Conservation (phyloP, 2,113 vertebrate species). For the Apistogramma diplotaenia region DNA sequence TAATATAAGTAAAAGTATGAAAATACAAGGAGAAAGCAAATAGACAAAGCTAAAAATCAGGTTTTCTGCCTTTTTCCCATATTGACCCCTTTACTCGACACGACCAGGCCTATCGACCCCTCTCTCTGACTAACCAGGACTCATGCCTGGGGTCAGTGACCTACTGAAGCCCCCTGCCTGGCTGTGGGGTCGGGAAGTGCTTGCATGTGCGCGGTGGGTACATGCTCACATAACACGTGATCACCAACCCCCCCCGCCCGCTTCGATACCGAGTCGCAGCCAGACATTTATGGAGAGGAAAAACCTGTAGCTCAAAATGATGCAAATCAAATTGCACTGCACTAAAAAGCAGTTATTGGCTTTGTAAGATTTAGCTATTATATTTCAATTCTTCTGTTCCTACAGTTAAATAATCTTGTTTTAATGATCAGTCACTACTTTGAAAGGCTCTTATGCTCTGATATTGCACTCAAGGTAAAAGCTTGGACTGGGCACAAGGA, state of each 20-base stretch:
- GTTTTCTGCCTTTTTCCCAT: background rate
- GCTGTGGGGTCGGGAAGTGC: constrained; percentile 6
- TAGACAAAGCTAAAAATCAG: background rate
- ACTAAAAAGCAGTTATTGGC: background rate
- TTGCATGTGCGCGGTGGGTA: background rate
- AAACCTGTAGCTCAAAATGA: background rate
- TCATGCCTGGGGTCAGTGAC: constrained; percentile 43
- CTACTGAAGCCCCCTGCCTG: constrained; percentile 39
- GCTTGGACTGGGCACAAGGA: background rate
- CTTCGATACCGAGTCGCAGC: background rate
- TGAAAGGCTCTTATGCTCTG: background rate
- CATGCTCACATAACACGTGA: background rate
- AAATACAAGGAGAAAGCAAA: background rate
- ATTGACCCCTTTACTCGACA: constrained; percentile 24
- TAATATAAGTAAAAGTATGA: background rate
- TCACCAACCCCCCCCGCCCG: background rate
- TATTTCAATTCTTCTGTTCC: background rate
- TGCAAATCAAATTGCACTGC: background rate
- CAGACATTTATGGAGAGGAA: background rate
- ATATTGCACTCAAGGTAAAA: background rate
- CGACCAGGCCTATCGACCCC: constrained; percentile 44
- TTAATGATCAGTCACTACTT: background rate
- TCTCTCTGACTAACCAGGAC: constrained; percentile 40
- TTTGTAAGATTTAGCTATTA: background rate
- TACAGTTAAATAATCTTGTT: background rate